These are phyloP conservation scores for Petrolisthes cinctipes DNA, from an alignment of 2,888 invertebrate species.

Conservation along the genomic window DNA sequence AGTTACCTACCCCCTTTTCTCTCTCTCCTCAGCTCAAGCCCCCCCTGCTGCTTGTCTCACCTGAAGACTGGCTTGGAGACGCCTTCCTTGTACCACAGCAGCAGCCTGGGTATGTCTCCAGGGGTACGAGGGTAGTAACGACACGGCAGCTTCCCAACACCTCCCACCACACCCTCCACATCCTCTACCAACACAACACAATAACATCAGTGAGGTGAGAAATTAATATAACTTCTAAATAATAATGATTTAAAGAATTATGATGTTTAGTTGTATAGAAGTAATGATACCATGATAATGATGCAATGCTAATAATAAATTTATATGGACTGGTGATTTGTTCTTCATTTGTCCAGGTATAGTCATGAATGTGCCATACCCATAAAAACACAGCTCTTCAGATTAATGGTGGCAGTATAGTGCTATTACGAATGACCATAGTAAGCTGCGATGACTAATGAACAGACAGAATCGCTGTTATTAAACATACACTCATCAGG, in stretches of 20 bases:
- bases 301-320: too few species aligned
- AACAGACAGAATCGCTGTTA: too few species aligned
- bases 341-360: too few species aligned
- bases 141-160: conserved; percentile 19
- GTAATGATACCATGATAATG: not conserved
- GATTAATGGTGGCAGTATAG: too few species aligned
- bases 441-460: too few species aligned
- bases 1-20: not conserved
- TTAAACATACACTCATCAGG: too few species aligned
- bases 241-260: not conserved
- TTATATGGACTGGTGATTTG: too few species aligned
- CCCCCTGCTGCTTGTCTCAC: not conserved
- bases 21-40: not conserved
- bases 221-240: too few species aligned
- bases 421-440: too few species aligned
- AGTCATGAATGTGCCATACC: too few species aligned
- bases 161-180: conserved; percentile 30
- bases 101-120: conserved; percentile 21
- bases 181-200: not conserved
- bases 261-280: not conserved
- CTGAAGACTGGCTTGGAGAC: conserved; percentile 17
- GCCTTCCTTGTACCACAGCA: conserved; percentile 35
- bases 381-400: too few species aligned
- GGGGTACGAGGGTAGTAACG: conserved; percentile 11
- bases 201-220: too few species aligned